Evolutionary conservation across 2,888 invertebrate species (phyloP), one percentile per base, ranked within the genome.

Genomic region (Drosophila paracracens): DNA sequence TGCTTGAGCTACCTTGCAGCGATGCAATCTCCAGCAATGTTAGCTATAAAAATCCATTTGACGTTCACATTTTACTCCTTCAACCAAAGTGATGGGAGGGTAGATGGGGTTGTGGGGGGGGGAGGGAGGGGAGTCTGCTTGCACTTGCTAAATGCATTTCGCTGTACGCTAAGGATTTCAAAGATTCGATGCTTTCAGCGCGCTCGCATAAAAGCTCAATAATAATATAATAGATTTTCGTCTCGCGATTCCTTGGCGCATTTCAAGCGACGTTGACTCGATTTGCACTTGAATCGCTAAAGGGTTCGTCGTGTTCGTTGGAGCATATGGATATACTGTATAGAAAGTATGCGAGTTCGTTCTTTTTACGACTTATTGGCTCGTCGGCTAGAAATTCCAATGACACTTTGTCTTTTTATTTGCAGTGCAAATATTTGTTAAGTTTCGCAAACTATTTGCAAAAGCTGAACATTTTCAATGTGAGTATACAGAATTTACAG

Each of bases 181-280:
- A 82, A 74, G 60, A 71, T 74, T 69, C 65, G 63, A 60, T 57
- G 74, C 80, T 67, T 70, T 70, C 70, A 74, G 46, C 65, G 70
- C 76, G 65, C 35, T 72, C 38, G 69, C 74, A 83, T 82, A 77
- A 82, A 73, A 83, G 70, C 81, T 82, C 81, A 87, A 84, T 87
- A 84, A 84, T 87, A 83, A 74, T 79, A 81, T 81, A 85, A 81
- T 79, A 79, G 74, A 79, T 70, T 76, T 38, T 76, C 74, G 70
- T 60, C 54, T 66, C 70, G 67, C 70, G 79, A 78, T 76, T 81
- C 48, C 65, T 77, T 56, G 52, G 50, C 69, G 66, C 70, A 36
- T 58, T 77, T 72, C 68, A 73, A 73, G 68, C 76, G 53, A 70
- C 59, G 65, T 70, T 76, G 74, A 70, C 77, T 82, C 83, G 78